Percentiles rank a stretch among this genome's conserved stretches.
Conservation (phyloP, 2,888 invertebrate genomes). For the Pantelozetes paolii region DNA sequence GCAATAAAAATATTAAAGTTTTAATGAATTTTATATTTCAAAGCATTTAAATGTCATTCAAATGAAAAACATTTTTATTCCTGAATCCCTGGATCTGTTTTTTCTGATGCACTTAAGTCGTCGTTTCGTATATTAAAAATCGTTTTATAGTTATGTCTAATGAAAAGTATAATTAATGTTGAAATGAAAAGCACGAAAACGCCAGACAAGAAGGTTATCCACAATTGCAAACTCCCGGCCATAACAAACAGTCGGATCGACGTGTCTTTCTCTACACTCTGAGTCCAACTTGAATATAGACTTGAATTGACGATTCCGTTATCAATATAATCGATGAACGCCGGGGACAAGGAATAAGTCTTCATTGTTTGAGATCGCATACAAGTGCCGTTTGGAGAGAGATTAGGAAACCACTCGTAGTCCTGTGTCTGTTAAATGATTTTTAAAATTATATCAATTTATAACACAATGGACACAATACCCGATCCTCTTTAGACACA, state of each 20-base stretch:
- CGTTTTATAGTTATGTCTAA: not conserved
- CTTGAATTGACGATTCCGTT: not conserved
- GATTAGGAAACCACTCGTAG: constrained; percentile 48
- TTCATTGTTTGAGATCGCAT: constrained; percentile 44
- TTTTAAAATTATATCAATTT: not conserved
- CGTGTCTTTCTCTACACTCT: constrained; percentile 64
- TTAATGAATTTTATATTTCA: no score
- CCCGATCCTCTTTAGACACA: not conserved
- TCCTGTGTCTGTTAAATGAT: constrained; percentile 45
- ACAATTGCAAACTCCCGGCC: constrained; percentile 45
- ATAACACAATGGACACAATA: not conserved
- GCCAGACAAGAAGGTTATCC: constrained; percentile 44
- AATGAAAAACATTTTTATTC: no score
- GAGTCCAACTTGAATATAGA: constrained; percentile 89
- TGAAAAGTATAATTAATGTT: not conserved
- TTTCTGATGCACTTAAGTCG: not conserved
- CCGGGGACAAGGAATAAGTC: constrained; percentile 44
- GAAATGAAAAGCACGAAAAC: constrained; percentile 28
- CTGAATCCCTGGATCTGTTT: no score
- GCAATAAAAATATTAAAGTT: no score
- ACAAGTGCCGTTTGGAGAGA: constrained; percentile 43
- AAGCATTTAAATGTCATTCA: no score
- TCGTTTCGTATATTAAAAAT: not conserved
- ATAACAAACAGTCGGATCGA: constrained; percentile 72
- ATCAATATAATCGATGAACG: constrained; percentile 58